phyloP scores from a whole-genome alignment of 1,140 invertebrate genomes.

The Drosophila sucinea region DNA sequence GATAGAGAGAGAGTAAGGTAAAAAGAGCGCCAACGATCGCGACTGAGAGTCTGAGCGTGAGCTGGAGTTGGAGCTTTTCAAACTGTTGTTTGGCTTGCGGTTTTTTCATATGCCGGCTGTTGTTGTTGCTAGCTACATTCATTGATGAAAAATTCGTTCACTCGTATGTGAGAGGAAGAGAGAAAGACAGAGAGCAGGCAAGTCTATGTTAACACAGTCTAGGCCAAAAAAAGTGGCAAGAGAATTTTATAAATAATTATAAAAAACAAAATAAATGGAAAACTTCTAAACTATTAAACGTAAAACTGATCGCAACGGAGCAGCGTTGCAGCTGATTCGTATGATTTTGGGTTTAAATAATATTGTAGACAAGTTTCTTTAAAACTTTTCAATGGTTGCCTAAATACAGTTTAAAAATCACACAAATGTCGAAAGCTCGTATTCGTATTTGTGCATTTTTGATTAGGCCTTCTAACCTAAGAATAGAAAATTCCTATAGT shows the following conservation, averaged over 20 bases:
- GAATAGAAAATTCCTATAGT: neutral
- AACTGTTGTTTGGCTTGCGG: slow-evolving; percentile 56
- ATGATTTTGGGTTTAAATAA: too few species aligned
- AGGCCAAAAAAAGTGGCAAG: slow-evolving; percentile 33
- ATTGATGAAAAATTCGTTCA: slow-evolving; percentile 68
- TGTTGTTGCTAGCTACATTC: slow-evolving; percentile 66
- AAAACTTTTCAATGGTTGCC: too few species aligned
- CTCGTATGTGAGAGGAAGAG: slow-evolving; percentile 14
- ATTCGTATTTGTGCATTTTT: too few species aligned
- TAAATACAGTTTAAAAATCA: too few species aligned
- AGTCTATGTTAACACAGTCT: slow-evolving; percentile 33
- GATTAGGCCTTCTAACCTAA: too few species aligned
- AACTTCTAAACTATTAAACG: too few species aligned
- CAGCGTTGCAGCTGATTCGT: too few species aligned
- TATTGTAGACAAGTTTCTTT: too few species aligned
- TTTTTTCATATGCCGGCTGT: slow-evolving; percentile 59
- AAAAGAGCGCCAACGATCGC: slow-evolving; percentile 1
- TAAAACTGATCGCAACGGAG: too few species aligned
- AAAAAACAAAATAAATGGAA: too few species aligned
- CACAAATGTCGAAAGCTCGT: too few species aligned
- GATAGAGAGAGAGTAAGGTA: neutral
- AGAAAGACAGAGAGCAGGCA: slow-evolving; percentile 9
- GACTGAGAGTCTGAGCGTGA: slow-evolving; percentile 19
- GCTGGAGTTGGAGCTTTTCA: slow-evolving; percentile 49
- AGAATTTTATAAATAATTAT: neutral